Percentiles rank a stretch among this genome's conserved stretches.
phyloP scores from a whole-genome alignment of 2,888 invertebrate genomes.

The Drosophila algonquin region DNA sequence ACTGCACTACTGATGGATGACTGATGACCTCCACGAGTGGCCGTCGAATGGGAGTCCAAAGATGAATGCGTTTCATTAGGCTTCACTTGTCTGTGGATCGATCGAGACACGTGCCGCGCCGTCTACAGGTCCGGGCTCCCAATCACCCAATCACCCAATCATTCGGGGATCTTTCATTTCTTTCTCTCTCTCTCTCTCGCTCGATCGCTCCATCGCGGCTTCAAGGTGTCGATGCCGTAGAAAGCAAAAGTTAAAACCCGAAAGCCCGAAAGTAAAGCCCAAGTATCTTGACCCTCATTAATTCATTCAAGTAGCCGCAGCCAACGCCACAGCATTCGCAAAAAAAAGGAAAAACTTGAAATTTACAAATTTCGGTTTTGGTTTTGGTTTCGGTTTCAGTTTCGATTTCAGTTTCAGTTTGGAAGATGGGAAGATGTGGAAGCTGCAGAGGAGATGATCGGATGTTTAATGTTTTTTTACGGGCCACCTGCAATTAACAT shows the following conservation, averaged over 20 bases:
- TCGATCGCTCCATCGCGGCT: background rate
- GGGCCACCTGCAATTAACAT: constrained; percentile 69
- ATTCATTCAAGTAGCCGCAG: constrained; percentile 69
- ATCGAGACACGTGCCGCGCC: constrained; percentile 34
- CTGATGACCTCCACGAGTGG: background rate
- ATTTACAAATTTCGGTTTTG: constrained; percentile 55
- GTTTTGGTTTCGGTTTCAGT: constrained; percentile 32
- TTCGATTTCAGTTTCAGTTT: too few relatives aligned
- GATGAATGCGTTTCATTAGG: constrained; percentile 34
- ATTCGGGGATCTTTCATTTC: constrained; percentile 13
- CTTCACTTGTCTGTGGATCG: constrained; percentile 28
- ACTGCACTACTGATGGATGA: background rate
- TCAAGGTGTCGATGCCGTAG: constrained; percentile 18
- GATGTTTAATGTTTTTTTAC: constrained; percentile 23
- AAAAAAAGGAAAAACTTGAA: constrained; percentile 43
- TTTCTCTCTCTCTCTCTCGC: background rate
- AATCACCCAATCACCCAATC: constrained; percentile 9
- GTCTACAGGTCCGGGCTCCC: background rate
- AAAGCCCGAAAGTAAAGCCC: constrained; percentile 42
- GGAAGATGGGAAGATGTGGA: constrained; percentile 1
- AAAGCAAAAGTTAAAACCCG: constrained; percentile 42
- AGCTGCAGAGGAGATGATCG: background rate
- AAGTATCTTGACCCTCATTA: constrained; percentile 78
- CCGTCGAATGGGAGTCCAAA: background rate
- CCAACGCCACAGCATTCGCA: constrained; percentile 46